phyloP scores from a whole-genome alignment of 2,797 vertebrate species.

The Bovichtus diacanthus region DNA sequence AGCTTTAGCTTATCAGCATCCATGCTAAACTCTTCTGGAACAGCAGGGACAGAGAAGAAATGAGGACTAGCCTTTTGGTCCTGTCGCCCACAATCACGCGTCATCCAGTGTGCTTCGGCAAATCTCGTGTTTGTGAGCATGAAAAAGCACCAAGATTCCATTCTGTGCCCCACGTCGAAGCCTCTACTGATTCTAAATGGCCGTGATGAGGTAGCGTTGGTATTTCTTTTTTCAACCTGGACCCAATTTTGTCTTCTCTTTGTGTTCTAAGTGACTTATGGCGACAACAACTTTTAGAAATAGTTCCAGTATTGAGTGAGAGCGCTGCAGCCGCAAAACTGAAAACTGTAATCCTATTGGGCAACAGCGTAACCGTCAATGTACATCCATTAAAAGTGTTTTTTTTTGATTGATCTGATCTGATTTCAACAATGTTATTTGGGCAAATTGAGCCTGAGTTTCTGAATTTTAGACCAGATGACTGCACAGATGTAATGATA shows the following conservation, averaged over 20 bases:
- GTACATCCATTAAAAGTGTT: no score
- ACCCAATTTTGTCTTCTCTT: no score
- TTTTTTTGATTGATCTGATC: no score
- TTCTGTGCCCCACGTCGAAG: not conserved
- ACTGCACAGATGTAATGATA: not conserved
- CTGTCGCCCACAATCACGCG: conserved; percentile 8
- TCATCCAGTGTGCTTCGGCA: conserved; percentile 17
- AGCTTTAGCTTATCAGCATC: conserved; percentile 24
- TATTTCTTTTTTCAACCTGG: not conserved
- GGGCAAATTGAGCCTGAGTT: not conserved
- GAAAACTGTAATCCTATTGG: no score
- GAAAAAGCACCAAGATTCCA: not conserved
- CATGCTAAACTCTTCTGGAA: conserved; percentile 26
- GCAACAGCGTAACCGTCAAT: no score
- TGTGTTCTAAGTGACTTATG: no score
- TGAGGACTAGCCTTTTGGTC: conserved; percentile 37
- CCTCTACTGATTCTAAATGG: not conserved
- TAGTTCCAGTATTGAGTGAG: no score
- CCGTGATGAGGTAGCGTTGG: not conserved
- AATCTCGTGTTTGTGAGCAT: not conserved
- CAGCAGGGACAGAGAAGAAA: conserved; percentile 1
- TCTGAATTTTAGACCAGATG: not conserved
- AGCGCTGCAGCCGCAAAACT: no score
- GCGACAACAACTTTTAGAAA: no score
- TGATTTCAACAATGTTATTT: no score